Conservation (phyloP, 2,888 invertebrate genomes). For the Apodemia duryi region DNA sequence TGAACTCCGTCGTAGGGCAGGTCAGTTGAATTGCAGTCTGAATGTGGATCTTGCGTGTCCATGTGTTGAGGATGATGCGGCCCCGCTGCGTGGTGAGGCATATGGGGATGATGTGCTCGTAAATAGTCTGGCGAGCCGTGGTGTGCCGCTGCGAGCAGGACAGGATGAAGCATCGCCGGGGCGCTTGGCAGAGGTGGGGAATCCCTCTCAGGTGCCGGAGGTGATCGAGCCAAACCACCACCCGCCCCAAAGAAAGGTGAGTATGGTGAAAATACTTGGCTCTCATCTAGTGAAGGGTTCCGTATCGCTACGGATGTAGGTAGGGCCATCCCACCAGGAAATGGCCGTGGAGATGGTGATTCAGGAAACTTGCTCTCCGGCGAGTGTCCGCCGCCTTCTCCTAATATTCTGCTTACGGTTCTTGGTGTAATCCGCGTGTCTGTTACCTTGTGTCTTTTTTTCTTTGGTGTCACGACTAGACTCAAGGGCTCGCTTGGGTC, state of each 20-base stretch:
- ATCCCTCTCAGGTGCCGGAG: constrained; percentile 84
- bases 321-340: constrained; percentile 92
- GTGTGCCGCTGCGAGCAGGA: constrained; percentile 89
- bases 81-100: constrained; percentile 88
- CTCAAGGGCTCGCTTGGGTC: constrained; percentile 97
- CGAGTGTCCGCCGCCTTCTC: constrained; percentile 87
- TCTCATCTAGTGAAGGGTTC: constrained; percentile 96
- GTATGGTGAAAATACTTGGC: constrained; percentile 95
- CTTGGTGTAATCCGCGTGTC: constrained; percentile 95
- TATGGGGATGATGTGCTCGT: constrained; percentile 84
- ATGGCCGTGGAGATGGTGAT: constrained; percentile 87
- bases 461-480: constrained; percentile 96
- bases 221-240: constrained; percentile 73
- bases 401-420: constrained; percentile 91
- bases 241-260: constrained; percentile 91
- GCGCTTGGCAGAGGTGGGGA: constrained; percentile 92
- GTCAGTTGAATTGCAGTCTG: constrained; percentile 95
- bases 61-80: constrained; percentile 87
- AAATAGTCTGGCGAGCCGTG: constrained; percentile 91
- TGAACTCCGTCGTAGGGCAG: constrained; percentile 95
- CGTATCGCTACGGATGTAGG: constrained; percentile 98
- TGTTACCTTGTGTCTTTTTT: constrained; percentile 98
- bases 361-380: constrained; percentile 80
- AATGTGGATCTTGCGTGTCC: constrained; percentile 91
- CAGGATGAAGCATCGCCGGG: constrained; percentile 91